These are phyloP conservation scores for Limenitis camilla DNA, from an alignment of 2,888 invertebrate species.

Conservation along the genomic window DNA sequence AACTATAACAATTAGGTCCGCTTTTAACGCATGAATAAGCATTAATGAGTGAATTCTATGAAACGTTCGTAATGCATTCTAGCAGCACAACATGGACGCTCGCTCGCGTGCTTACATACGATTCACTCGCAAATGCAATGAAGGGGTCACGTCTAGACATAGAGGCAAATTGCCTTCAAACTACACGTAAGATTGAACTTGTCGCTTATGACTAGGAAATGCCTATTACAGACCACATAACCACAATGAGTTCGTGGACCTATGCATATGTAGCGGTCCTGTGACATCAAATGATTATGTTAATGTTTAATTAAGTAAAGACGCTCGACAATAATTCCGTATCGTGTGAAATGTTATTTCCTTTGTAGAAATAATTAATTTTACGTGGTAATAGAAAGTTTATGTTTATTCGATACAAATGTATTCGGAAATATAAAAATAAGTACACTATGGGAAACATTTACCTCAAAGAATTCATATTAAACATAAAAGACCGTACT, in stretches of 20 bases:
- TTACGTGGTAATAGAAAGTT: neutral
- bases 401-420: too few relatives aligned
- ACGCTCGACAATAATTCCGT: neutral
- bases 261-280: neutral
- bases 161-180: slow-evolving; percentile 1
- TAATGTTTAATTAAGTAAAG: neutral
- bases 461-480: too few relatives aligned
- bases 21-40: neutral
- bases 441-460: too few relatives aligned
- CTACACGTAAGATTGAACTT: slow-evolving; percentile 1
- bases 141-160: slow-evolving; percentile 1
- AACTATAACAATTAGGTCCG: neutral
- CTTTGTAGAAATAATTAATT: neutral
- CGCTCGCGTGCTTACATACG: neutral
- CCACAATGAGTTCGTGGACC: neutral
- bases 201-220: neutral
- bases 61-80: neutral
- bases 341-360: slow-evolving; percentile 4
- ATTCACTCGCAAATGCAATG: slow-evolving; percentile 1
- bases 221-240: neutral
- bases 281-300: neutral
- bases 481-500: too few relatives aligned
- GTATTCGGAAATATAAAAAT: too few relatives aligned
- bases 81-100: neutral
- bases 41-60: neutral